A percentile compares a stretch with the other conserved stretches of the same genome.
These are phyloP conservation scores for Phalacrocorax aristotelis DNA, from an alignment of 2,113 vertebrate genomes.

Conservation along the genomic window DNA sequence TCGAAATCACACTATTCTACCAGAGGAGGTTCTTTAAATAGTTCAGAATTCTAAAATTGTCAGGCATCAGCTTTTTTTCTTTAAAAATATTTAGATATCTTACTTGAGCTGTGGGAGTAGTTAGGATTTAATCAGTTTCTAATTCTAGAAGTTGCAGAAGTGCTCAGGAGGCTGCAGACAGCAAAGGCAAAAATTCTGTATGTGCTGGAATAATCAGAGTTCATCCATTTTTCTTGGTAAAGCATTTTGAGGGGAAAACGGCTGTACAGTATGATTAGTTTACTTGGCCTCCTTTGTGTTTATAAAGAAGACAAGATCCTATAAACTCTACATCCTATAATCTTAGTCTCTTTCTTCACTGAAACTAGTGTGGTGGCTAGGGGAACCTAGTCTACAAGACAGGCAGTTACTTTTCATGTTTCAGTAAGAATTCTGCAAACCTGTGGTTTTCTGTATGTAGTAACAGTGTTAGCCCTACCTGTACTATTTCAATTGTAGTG, in stretches of 20 bases:
- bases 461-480: not conserved
- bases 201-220: not conserved
- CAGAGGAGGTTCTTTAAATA: not conserved
- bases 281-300: not conserved
- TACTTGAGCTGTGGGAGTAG: not conserved
- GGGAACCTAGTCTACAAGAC: not conserved
- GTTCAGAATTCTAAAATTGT: constrained; percentile 13
- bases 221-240: not conserved
- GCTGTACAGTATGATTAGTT: not conserved
- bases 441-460: not conserved
- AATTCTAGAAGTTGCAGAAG: not conserved
- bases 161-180: not conserved
- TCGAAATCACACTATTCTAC: not conserved
- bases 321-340: not conserved
- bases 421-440: not conserved
- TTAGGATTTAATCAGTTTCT: not conserved
- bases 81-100: constrained; percentile 12
- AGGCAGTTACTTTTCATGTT: not conserved
- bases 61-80: not conserved
- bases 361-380: not conserved
- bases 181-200: not conserved
- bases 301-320: not conserved
- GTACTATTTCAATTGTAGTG: not conserved
- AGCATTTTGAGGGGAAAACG: not conserved
- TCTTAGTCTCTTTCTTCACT: not conserved